phyloP scores from a whole-genome alignment of 2,888 invertebrate species.

The Crematogaster levior region DNA sequence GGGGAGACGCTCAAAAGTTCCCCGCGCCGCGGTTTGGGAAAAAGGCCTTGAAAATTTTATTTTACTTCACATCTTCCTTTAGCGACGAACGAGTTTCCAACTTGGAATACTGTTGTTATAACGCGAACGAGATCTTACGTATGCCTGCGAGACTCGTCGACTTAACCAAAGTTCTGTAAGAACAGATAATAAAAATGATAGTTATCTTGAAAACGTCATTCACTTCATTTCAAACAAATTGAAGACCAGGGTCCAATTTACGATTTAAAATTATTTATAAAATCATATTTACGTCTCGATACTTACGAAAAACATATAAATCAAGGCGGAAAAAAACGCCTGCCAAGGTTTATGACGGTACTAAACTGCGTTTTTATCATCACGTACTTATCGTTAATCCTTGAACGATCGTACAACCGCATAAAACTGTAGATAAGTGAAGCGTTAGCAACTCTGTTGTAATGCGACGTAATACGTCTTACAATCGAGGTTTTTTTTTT shows the following conservation, averaged over 20 bases:
- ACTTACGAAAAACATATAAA: background rate
- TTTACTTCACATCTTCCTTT: background rate
- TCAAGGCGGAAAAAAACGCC: background rate
- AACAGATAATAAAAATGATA: background rate
- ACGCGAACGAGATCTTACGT: background rate
- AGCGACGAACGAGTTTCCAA: background rate
- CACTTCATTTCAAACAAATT: background rate
- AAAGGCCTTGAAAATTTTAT: constrained; percentile 14
- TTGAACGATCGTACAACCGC: constrained; percentile 22
- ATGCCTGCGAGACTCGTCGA: background rate
- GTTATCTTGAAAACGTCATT: background rate
- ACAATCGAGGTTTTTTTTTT: background rate
- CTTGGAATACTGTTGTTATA: background rate
- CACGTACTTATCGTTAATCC: constrained; percentile 44
- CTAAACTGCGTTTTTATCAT: constrained; percentile 16
- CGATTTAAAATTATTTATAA: background rate
- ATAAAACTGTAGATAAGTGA: constrained; percentile 29
- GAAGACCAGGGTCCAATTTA: background rate
- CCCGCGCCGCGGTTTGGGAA: background rate
- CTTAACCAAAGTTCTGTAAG: background rate
- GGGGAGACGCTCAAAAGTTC: constrained; percentile 14
- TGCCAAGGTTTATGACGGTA: background rate
- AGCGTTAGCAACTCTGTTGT: constrained; percentile 14
- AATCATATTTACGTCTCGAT: background rate
- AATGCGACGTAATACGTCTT: constrained; percentile 16